Percentiles rank a stretch among this genome's conserved stretches.
These are phyloP conservation scores for Hypercompe scribonia DNA, from an alignment of 2,888 invertebrate genomes.

Conservation along the genomic window DNA sequence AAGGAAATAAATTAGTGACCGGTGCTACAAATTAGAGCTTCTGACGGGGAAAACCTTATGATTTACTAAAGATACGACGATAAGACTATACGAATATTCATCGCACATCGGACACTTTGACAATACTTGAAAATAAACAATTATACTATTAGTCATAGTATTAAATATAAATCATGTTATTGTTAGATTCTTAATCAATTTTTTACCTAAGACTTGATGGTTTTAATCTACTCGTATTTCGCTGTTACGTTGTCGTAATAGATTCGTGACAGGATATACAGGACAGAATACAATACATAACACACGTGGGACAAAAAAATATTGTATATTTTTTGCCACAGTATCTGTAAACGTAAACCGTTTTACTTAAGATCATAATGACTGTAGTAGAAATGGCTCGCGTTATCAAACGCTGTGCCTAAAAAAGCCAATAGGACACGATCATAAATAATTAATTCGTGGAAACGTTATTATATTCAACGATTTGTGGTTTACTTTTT, in stretches of 20 bases:
- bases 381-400: neutral
- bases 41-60: conserved; percentile 33
- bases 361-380: neutral
- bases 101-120: neutral
- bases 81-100: neutral
- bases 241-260: neutral
- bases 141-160: no score
- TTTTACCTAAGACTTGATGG: no score
- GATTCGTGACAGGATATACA: neutral
- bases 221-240: neutral
- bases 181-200: no score
- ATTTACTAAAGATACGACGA: conserved; percentile 16
- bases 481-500: no score
- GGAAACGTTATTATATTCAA: no score
- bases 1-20: conserved; percentile 12
- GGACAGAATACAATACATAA: neutral
- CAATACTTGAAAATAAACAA: no score
- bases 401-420: neutral
- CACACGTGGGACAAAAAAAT: neutral
- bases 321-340: neutral
- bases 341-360: neutral
- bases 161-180: no score
- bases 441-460: no score
- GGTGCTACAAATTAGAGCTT: conserved; percentile 17
- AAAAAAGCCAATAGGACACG: neutral